Evolutionary conservation across 2,888 invertebrate genomes (phyloP).

Genomic region (Cinara cedri): DNA sequence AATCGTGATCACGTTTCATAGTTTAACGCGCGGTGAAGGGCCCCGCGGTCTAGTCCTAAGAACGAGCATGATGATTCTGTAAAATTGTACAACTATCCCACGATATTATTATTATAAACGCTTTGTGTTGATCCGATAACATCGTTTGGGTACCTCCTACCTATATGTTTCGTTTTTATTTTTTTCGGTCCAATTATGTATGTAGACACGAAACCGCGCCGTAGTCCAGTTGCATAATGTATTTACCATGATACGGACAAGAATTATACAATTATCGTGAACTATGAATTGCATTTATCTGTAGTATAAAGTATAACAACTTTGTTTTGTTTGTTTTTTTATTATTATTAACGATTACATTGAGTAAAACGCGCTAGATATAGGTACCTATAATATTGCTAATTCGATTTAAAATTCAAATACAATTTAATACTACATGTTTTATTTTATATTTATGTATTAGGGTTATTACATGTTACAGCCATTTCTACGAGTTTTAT

Average conservation of each 20-base stretch:
- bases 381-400: no score
- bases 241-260: neutral
- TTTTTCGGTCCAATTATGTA: neutral
- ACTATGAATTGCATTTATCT: no score
- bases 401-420: no score
- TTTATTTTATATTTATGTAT: no score
- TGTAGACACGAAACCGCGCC: no score
- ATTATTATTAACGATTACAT: no score
- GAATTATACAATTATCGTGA: neutral
- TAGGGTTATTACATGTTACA: no score
- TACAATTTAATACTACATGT: no score
- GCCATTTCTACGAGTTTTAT: no score
- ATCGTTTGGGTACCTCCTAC: neutral
- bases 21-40: conserved; percentile 2
- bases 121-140: neutral
- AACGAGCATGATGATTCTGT: conserved; percentile 1
- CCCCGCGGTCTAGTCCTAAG: neutral
- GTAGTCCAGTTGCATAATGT: neutral
- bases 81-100: conserved; percentile 25
- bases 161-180: neutral
- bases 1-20: conserved; percentile 37
- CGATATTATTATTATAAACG: neutral
- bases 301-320: no score
- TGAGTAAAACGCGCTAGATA: neutral
- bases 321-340: no score